phyloP scores from a whole-genome alignment of 1,140 invertebrate species.

The Atta colombica region DNA sequence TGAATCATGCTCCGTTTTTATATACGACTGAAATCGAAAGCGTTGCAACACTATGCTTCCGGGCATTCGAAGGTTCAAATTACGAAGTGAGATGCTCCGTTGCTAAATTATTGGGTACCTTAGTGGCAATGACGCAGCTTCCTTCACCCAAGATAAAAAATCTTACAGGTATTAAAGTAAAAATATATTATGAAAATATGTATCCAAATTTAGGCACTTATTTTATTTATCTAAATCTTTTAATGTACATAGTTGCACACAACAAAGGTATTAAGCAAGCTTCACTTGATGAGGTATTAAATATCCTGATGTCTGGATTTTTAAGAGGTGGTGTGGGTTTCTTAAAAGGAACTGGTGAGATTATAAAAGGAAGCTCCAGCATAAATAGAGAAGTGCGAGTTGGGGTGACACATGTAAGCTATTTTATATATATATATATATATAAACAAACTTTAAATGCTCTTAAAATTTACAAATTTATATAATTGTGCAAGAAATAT shows the following conservation, averaged over 20 bases:
- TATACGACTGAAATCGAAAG: slow-evolving; percentile 97
- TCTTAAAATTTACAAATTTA: slow-evolving; percentile 1
- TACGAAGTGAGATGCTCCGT: slow-evolving; percentile 97
- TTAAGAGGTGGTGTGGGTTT: slow-evolving; percentile 97
- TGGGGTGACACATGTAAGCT: slow-evolving; percentile 95
- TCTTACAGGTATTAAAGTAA: slow-evolving; percentile 82
- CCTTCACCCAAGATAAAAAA: slow-evolving; percentile 83
- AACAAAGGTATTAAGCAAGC: slow-evolving; percentile 88
- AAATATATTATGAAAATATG: slow-evolving; percentile 11
- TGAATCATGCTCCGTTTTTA: slow-evolving; percentile 95
- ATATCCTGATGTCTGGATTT: slow-evolving; percentile 97
- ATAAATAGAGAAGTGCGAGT: slow-evolving; percentile 98
- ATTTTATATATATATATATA: slow-evolving; percentile 33
- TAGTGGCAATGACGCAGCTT: slow-evolving; percentile 94
- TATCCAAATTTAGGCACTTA: too few relatives aligned
- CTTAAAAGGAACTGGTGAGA: slow-evolving; percentile 97
- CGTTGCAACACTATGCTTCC: slow-evolving; percentile 95
- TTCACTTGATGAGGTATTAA: slow-evolving; percentile 97
- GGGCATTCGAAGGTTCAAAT: slow-evolving; percentile 97
- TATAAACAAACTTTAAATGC: not conserved
- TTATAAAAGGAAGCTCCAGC: slow-evolving; percentile 97
- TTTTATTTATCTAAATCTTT: not conserved
- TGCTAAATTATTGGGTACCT: slow-evolving; percentile 95
- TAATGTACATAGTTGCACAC: slow-evolving; percentile 86
- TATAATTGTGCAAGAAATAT: not conserved